Base-by-base conservation (phyloP, 2,113 vertebrate species). In the Dissostichus mawsoni region DNA sequence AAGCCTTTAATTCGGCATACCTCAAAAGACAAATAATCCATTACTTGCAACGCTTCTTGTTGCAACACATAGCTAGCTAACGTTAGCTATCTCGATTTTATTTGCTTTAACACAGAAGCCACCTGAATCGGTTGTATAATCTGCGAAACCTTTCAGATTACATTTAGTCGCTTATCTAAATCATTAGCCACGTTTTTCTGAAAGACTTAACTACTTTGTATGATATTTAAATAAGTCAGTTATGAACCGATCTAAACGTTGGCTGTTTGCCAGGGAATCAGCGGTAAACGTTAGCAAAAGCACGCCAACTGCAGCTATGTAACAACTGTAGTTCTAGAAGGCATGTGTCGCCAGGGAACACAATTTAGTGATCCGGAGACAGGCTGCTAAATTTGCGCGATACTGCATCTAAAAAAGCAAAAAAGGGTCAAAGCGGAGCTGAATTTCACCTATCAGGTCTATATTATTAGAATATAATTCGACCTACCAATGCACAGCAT, bases 241-340 rank as follows among this genome's bases (percentile, higher is more conserved):
- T 13, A 11, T 48, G 13, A 50, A 66, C 41, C 5, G 13, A 18
- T 25, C 18, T 6, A 13, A 8, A 12, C 47, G 23, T n/a, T 73
- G 62, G 69, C 10, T 3, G 53, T 47, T 20, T 33, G 58, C 51
- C 67, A 70, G 47, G 3, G 5, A 59, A 29, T n/a, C 48, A 52
- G 33, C 56, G 11, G 14, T 25, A 4, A 55, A 79, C 74, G 78
- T 75, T 78, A 23, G n/a, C 2, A 6, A 20, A 20, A 29, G n/a
- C 29, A 17, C 16, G 16, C 33, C 55, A 68, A 20, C 72, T 11
- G 72, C 13, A 45, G 67, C 25, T 2, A 3, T 4, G 11, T 13
- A 51, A 41, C 36, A 64, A 23, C 76, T 59, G 56, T 41, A 56
- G 71, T 85, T 85, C 72, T 55, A 52, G 79, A 82, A 76, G 78